Base-by-base conservation (phyloP, 2,113 vertebrate species). In the Catagonus wagneri region DNA sequence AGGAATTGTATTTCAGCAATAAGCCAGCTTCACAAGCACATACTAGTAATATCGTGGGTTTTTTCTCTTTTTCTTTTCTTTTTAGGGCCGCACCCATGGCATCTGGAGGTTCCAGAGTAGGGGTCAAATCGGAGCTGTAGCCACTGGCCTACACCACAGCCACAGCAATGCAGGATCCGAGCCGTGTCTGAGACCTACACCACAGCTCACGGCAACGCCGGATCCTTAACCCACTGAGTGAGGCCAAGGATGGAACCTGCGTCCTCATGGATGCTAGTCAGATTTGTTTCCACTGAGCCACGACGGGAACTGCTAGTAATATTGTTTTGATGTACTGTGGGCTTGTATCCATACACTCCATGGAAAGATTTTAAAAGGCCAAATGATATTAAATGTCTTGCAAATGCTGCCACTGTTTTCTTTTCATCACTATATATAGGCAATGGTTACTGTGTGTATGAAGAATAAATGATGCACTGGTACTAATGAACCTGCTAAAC, bases 311-410 rank as follows among this genome's bases (percentile, higher is more conserved):
- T 44, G 5, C 32, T 22, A 56, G 23, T 23, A 81, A 12, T 29
- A 76, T 52, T 20, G 44, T 75, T 90, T 71, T 86, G 3, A 76
- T 72, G 17, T 50, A 56, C 22, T 71, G 61, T 60, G 72, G 27
- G 3, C 56, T 66, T 92, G 50, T 58, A 52, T 63, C 61, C 63
- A 94, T 36, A 34, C 4, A 92, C 14, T 80, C 29, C 29, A 81
- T 39, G 36, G 83, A 94, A 94, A 34, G 6, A 92, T 94, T 92
- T 94, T 61, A 83, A 92, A 95, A 92, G 27, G 54, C 4, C 56
- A 80, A 76, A 90, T 84, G n/a, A 93, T 85, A 20, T 69, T 90
- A 93, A 83, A 84, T 83, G 13, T 44, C 65, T 72, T 75, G 58
- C 9, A 94, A 92, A 79, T 54, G 19, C 20, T 83, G 20, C 34